Conservation (phyloP, 2,113 vertebrate genomes). For the Leuciscus idus region DNA sequence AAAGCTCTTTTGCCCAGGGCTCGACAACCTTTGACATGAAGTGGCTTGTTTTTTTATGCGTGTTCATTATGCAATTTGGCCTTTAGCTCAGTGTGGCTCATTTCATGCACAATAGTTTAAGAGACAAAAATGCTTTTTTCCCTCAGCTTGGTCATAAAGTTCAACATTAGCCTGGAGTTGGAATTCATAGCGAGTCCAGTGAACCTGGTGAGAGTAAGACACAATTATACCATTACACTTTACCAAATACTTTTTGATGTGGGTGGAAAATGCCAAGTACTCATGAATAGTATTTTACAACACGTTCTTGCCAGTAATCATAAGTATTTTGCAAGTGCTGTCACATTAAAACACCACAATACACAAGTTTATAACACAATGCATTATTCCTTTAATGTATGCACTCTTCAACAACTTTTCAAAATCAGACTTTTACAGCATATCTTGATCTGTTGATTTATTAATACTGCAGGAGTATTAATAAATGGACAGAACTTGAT, state of each 20-base stretch:
- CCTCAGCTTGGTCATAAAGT: not conserved
- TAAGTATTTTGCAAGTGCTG: not conserved
- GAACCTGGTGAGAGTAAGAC: not conserved
- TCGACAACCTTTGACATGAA: not conserved
- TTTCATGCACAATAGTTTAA: not conserved
- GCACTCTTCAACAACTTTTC: slow-evolving; percentile 18
- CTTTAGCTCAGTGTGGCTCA: not conserved
- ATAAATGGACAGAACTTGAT: not conserved
- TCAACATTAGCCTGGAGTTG: not conserved
- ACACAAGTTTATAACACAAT: not conserved
- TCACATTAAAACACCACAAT: not conserved
- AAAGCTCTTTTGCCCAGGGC: not conserved
- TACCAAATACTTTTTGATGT: not conserved
- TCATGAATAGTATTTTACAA: not conserved
- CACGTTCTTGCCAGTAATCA: not conserved
- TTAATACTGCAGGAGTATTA: not conserved
- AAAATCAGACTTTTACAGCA: not conserved
- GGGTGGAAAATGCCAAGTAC: not conserved
- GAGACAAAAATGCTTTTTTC: not conserved
- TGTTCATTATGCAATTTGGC: too few species aligned
- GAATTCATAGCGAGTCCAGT: not conserved
- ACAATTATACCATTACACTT: not conserved
- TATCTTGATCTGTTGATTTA: not conserved
- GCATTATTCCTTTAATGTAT: slow-evolving; percentile 35
- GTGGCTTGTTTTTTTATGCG: not conserved